These are phyloP conservation scores for Trissoscelio sp. DNA, from an alignment of 2,888 invertebrate genomes.

Conservation along the genomic window DNA sequence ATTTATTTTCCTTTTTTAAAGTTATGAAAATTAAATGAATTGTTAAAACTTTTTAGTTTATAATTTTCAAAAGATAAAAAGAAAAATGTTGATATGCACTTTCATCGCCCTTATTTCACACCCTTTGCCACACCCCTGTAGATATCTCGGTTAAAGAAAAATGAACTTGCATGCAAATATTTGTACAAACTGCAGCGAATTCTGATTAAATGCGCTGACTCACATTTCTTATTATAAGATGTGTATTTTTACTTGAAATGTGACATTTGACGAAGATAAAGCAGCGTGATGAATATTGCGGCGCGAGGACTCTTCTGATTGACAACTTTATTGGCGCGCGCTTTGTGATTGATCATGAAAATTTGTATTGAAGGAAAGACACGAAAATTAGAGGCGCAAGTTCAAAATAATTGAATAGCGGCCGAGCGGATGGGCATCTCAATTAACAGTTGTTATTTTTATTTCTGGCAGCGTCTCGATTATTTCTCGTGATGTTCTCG, in stretches of 20 bases:
- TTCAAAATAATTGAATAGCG: conserved; percentile 16
- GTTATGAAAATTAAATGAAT: no score
- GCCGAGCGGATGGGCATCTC: conserved; percentile 31
- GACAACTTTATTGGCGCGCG: conserved; percentile 5
- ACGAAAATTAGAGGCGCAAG: neutral
- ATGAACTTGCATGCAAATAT: neutral
- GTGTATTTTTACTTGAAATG: neutral
- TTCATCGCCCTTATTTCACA: neutral
- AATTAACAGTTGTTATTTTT: conserved; percentile 54
- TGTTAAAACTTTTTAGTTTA: no score
- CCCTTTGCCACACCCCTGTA: no score
- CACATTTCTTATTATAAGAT: conserved; percentile 13
- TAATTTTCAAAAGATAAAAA: no score
- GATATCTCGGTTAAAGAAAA: neutral
- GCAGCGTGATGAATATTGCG: no score
- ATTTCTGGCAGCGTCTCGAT: conserved; percentile 48
- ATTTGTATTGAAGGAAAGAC: neutral
- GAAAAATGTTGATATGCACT: no score
- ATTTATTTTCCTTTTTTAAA: no score
- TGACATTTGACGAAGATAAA: neutral
- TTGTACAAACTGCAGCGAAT: conserved; percentile 2
- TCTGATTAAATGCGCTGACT: neutral
- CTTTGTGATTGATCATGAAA: neutral
- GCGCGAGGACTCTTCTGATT: neutral
- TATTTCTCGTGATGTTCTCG: conserved; percentile 43